Percentiles rank a stretch among this genome's conserved stretches.
phyloP scores from a whole-genome alignment of 1,140 invertebrate species.

The Portunus trituberculatus region DNA sequence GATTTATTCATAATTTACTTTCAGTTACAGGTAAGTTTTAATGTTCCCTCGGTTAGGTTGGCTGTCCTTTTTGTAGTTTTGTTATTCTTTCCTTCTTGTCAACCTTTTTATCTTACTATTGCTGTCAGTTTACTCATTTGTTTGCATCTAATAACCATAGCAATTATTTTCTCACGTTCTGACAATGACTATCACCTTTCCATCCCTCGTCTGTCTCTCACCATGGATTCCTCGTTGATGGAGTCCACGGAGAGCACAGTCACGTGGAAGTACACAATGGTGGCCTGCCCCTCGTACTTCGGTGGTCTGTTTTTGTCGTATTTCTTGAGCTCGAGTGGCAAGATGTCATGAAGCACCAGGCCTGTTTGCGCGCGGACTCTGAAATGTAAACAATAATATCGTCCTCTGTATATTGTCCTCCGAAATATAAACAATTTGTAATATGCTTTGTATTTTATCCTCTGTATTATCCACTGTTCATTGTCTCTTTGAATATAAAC shows the following conservation, averaged over 20 bases:
- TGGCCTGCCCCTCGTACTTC: constrained; percentile 90
- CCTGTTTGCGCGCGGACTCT: constrained; percentile 75
- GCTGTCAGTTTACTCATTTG: too few species aligned
- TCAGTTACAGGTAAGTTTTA: too few species aligned
- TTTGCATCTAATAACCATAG: too few species aligned
- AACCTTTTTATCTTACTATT: too few species aligned
- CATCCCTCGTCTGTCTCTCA: constrained; percentile 79
- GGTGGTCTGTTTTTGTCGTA: constrained; percentile 95
- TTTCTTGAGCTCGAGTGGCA: constrained; percentile 90
- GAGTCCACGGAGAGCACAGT: constrained; percentile 93
- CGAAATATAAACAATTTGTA: background rate
- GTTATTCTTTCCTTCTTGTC: too few species aligned
- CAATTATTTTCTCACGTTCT: too few species aligned
- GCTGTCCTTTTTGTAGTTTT: too few species aligned
- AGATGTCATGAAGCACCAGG: constrained; percentile 84
- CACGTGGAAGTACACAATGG: constrained; percentile 93
- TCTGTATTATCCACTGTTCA: background rate
- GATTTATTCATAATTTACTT: too few species aligned
- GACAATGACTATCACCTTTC: too few species aligned
- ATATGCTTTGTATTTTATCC: background rate
- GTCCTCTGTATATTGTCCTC: too few species aligned
- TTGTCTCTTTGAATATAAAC: background rate
- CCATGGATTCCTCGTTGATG: constrained; percentile 96
- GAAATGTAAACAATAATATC: background rate
- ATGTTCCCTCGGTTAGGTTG: too few species aligned